Conservation (phyloP, 2,113 vertebrate genomes). For the Burhinus oedicnemus region DNA sequence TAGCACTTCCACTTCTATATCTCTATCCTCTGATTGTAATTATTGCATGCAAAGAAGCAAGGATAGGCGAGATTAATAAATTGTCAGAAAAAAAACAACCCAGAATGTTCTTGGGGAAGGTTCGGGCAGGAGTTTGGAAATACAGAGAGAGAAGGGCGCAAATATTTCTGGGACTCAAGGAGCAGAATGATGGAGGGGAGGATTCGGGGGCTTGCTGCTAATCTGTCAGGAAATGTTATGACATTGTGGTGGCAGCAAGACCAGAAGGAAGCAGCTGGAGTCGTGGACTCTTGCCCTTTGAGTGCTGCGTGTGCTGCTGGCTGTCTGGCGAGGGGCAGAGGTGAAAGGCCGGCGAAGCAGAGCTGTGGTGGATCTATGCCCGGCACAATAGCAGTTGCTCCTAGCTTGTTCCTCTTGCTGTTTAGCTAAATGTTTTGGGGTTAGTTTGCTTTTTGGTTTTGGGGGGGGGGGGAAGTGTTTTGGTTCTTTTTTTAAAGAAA, state of each 20-base stretch:
- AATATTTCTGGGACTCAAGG: neutral
- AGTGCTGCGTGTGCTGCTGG: neutral
- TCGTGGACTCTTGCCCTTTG: neutral
- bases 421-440: neutral
- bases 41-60: constrained; percentile 6
- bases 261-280: constrained; percentile 57
- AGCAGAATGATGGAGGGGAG: constrained; percentile 12
- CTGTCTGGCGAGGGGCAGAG: neutral
- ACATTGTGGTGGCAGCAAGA: constrained; percentile 27
- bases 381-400: neutral
- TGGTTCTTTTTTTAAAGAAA: neutral
- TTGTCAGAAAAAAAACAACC: neutral
- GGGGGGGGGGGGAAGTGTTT: neutral
- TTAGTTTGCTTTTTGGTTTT: neutral
- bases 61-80: constrained; percentile 25
- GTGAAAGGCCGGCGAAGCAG: accelerated
- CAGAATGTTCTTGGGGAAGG: neutral
- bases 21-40: constrained; percentile 38
- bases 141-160: neutral
- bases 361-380: neutral
- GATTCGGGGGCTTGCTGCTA: neutral
- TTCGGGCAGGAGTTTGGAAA: constrained; percentile 32
- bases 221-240: constrained; percentile 35
- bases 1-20: constrained; percentile 41
- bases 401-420: neutral